Percentiles rank a stretch among this genome's conserved stretches.
Evolutionary conservation across 2,797 vertebrate genomes (phyloP).

Genomic region (Alauda arvensis): DNA sequence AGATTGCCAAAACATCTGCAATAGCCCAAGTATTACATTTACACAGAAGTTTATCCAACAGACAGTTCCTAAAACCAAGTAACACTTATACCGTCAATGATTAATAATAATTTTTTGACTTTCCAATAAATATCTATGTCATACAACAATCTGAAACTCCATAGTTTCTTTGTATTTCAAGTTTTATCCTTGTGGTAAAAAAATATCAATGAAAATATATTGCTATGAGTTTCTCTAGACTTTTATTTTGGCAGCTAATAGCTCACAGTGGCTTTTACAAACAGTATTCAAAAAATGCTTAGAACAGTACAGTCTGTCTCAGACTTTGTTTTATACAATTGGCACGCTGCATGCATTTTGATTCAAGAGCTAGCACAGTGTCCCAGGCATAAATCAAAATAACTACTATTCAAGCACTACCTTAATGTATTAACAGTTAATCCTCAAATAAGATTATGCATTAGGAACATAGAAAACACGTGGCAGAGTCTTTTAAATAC

Average conservation of each 20-base stretch:
- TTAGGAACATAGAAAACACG: background rate
- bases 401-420: background rate
- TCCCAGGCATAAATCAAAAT: background rate
- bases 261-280: background rate
- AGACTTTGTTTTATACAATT: background rate
- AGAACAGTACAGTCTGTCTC: background rate
- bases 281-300: background rate
- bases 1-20: background rate
- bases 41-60: background rate
- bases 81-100: background rate
- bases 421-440: background rate
- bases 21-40: background rate
- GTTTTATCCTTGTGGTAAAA: background rate
- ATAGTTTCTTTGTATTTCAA: background rate
- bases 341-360: background rate
- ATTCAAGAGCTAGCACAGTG: background rate
- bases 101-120: background rate
- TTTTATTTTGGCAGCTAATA: conserved; percentile 16
- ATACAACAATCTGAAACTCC: background rate
- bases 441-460: background rate
- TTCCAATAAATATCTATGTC: background rate
- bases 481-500: background rate
- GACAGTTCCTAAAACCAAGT: background rate
- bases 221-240: background rate
- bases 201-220: background rate